A percentile compares a stretch with the other conserved stretches of the same genome.
These are phyloP conservation scores for Tragopan temminckii DNA, from an alignment of 2,797 vertebrate genomes.

Conservation along the genomic window DNA sequence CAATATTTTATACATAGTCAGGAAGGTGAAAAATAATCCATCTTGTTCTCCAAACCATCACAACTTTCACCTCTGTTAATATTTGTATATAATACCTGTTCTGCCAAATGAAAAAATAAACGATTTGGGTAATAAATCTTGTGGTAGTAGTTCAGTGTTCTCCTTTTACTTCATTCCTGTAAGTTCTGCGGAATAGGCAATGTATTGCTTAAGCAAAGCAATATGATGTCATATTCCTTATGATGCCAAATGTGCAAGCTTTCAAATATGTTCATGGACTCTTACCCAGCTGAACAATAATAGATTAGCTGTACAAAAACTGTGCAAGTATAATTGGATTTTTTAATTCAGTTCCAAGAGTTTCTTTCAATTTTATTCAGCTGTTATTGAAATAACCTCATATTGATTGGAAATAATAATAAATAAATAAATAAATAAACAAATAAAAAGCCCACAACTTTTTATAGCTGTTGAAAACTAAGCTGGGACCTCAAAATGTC, in stretches of 20 bases:
- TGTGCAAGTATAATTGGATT: constrained; percentile 34
- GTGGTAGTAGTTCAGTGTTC: neutral
- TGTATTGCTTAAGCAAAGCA: neutral
- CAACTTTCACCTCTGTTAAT: constrained; percentile 4
- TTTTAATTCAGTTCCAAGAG: constrained; percentile 8
- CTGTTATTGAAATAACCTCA: neutral
- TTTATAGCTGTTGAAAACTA: constrained; percentile 16
- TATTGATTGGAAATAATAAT: neutral
- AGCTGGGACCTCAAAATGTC: neutral
- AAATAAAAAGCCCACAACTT: neutral
- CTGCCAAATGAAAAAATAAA: neutral
- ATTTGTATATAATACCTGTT: neutral
- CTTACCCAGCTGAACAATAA: neutral
- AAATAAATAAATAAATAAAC: neutral
- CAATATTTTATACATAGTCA: neutral
- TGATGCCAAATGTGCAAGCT: neutral
- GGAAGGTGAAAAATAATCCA: neutral
- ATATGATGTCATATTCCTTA: neutral
- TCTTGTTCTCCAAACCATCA: neutral
- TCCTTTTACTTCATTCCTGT: neutral
- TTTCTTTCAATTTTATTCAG: constrained; percentile 20
- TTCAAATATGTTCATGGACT: neutral
- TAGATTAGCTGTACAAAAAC: neutral
- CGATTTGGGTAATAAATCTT: neutral
- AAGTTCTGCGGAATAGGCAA: neutral